phyloP scores from a whole-genome alignment of 1,140 invertebrate genomes.

The Bicyclus anynana region DNA sequence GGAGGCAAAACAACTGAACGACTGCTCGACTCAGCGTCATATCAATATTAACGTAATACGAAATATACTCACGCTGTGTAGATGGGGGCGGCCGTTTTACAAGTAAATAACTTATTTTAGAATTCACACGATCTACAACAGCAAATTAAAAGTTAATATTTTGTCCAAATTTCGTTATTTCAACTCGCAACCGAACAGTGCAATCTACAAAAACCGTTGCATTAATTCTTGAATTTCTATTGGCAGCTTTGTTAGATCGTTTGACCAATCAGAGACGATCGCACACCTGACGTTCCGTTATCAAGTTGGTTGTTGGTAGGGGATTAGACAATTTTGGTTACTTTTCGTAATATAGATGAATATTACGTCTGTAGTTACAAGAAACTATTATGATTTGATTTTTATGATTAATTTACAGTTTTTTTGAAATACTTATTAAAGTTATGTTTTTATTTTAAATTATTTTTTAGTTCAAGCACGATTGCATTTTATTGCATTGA shows the following conservation, averaged over 20 bases:
- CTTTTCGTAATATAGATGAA: no score
- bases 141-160: constrained; percentile 37
- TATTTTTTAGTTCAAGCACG: no score
- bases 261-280: constrained; percentile 38
- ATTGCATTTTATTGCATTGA: no score
- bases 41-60: constrained; percentile 30
- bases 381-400: no score
- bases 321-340: no score
- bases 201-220: constrained; percentile 70
- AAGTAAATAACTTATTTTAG: constrained; percentile 34
- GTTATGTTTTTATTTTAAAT: no score
- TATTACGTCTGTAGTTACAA: no score
- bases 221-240: constrained; percentile 50
- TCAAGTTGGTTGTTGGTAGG: no score
- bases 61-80: constrained; percentile 50
- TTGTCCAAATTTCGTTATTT: constrained; percentile 49
- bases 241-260: constrained; percentile 28
- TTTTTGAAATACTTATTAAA: background rate
- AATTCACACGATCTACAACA: constrained; percentile 40
- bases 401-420: background rate
- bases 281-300: background rate
- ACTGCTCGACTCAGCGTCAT: constrained; percentile 41
- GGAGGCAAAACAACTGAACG: constrained; percentile 73
- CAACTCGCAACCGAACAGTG: constrained; percentile 62
- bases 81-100: constrained; percentile 54